Evolutionary conservation across 2,888 invertebrate species (phyloP), one percentile per base, ranked within the genome.

Genomic region (Amblyteles armatorius): DNA sequence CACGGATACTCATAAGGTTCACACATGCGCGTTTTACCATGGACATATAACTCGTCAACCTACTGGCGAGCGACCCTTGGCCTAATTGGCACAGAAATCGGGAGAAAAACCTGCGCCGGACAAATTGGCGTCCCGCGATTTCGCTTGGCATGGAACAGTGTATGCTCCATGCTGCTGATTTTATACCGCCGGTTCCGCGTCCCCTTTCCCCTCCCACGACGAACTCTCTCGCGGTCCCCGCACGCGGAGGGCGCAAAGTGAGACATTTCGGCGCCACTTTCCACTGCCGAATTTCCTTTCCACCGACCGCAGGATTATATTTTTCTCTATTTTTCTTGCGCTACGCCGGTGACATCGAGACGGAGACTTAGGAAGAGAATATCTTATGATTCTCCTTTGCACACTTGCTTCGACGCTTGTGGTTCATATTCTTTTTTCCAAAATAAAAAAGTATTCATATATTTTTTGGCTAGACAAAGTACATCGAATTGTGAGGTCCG

Each of bases 11-110:
- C 22, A 71, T 11, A 9, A 19, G 55, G 19, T 55, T n/a, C 55
- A 60, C 26, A 52, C 68, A 60, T 11, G 26, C 60, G 48, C 68
- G 2, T 63, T 50, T 26, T 40, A 67, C 44, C 29, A 52, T 67
- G 72, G 72, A 65, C 16, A 29, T 55, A 29, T 33, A 67, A 63
- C 84, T 83, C 81, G 84, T 85, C 82, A 83, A 82, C 79, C 82
- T 65, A 79, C 76, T 82, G 76, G 85, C 79, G 60, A 79, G 48
- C 69, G 85, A 88, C 87, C 89, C 90, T 91, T 91, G 91, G 89
- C 90, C 91, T 82, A 90, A 89, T 91, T 91, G 91, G 90, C 91
- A 90, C 88, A 73, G 82, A 72, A 73, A 57, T 82, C 76, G 68
- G 68, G 82, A 79, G 71, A 88, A 87, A 86, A 88, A 86, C 74